Percentiles rank a stretch among this genome's conserved stretches.
phyloP scores from a whole-genome alignment of 2,113 vertebrate genomes.

The Lates calcarifer region DNA sequence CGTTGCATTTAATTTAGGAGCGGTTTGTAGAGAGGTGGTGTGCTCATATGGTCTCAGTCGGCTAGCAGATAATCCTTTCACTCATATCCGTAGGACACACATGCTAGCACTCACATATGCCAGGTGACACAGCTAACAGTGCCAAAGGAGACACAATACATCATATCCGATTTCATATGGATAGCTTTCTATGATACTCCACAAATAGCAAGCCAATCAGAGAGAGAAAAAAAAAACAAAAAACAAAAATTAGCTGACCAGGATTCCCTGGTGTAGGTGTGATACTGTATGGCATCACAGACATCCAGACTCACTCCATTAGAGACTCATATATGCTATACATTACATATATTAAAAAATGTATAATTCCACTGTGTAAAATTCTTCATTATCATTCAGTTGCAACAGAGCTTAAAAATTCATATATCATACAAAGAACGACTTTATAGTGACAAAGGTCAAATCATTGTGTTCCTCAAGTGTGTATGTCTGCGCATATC shows the following conservation, averaged over 20 bases:
- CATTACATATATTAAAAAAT: background rate
- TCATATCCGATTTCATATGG: conserved; percentile 35
- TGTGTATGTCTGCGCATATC: conserved; percentile 5
- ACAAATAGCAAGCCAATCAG: conserved; percentile 27
- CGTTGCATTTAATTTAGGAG: conserved; percentile 42
- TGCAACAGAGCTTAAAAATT: background rate
- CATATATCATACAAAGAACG: background rate
- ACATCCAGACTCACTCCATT: too few relatives aligned
- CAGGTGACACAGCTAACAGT: conserved; percentile 52
- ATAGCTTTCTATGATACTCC: conserved; percentile 2
- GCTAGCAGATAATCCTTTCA: conserved; percentile 73
- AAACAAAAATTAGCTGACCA: background rate
- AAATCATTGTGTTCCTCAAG: conserved; percentile 2
- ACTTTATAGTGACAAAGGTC: background rate
- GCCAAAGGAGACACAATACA: conserved; percentile 63
- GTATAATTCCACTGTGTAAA: background rate
- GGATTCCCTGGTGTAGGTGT: conserved; percentile 8
- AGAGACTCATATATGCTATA: background rate
- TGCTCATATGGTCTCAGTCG: conserved; percentile 74
- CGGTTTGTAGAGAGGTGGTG: background rate
- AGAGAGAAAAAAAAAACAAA: too few relatives aligned
- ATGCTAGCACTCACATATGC: conserved; percentile 55
- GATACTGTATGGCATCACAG: background rate
- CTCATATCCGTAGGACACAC: conserved; percentile 73
- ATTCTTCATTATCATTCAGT: background rate